Percentiles rank a stretch among this genome's conserved stretches.
Evolutionary conservation across 2,797 vertebrate species (phyloP).

Genomic region (Chiloscyllium punctatum): DNA sequence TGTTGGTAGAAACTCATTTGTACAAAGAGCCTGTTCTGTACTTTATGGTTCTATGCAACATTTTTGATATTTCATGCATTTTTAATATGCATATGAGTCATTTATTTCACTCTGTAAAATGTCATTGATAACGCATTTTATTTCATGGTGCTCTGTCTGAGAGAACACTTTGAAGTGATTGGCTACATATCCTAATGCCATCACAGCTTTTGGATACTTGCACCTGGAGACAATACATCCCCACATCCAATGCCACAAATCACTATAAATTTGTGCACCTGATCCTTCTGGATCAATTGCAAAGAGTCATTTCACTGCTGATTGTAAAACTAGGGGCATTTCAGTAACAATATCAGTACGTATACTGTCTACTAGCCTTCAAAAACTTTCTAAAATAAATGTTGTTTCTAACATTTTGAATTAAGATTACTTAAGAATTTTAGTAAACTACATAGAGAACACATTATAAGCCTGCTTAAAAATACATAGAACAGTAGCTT

Average conservation of each 20-base stretch:
- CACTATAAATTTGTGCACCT: background rate
- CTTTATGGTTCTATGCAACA: no score
- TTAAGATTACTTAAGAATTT: background rate
- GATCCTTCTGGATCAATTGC: background rate
- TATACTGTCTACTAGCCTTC: background rate
- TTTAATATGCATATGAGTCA: background rate
- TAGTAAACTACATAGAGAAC: background rate
- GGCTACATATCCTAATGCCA: background rate
- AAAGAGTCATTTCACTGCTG: background rate
- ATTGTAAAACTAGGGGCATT: background rate
- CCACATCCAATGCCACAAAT: background rate
- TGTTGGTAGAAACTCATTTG: no score
- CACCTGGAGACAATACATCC: background rate
- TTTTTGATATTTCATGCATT: background rate
- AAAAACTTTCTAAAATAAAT: background rate
- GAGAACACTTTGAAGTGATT: background rate
- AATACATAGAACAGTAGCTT: background rate
- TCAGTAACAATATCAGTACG: background rate
- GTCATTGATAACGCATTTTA: background rate
- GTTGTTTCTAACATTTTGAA: no score
- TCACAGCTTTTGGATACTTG: background rate
- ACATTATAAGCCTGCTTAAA: background rate
- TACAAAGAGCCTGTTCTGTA: no score
- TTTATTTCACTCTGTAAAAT: background rate
- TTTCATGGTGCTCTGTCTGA: background rate